Percentiles rank a stretch among this genome's conserved stretches.
Evolutionary conservation across 2,888 invertebrate genomes (phyloP).

Genomic region (Netelia melanura): DNA sequence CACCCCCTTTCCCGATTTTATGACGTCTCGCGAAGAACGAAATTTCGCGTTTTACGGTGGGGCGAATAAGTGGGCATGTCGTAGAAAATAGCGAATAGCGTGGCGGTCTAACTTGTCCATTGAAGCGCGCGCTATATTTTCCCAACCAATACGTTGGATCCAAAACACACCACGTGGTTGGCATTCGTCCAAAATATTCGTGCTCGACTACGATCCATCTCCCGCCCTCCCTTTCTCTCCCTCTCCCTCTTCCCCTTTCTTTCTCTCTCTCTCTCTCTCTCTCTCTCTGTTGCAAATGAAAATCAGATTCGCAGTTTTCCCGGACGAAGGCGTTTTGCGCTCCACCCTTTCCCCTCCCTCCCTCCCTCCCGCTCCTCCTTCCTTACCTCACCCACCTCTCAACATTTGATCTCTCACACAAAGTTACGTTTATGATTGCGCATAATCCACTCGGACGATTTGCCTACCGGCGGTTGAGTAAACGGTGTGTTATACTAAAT

Average conservation of each 20-base stretch:
- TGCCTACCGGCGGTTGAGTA: conserved; percentile 47
- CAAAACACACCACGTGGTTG: conserved; percentile 79
- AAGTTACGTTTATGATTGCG: conserved; percentile 63
- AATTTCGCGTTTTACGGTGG: background rate
- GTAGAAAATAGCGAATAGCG: conserved; percentile 6
- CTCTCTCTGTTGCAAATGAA: conserved; percentile 16
- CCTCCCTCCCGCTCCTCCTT: background rate
- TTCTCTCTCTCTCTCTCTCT: no score
- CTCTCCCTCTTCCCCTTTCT: no score
- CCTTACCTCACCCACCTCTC: background rate
- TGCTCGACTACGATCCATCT: conserved; percentile 23
- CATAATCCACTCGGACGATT: conserved; percentile 52
- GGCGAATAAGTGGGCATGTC: background rate
- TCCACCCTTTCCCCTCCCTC: conserved; percentile 15
- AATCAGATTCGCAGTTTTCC: conserved; percentile 62
- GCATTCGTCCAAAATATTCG: conserved; percentile 74
- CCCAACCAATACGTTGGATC: no score
- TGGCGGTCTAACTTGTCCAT: conserved; percentile 35
- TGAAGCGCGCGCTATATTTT: conserved; percentile 46
- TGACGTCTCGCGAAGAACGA: no score
- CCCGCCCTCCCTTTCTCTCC: no score
- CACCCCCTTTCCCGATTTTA: background rate
- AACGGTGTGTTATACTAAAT: conserved; percentile 39
- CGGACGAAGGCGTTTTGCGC: conserved; percentile 36
- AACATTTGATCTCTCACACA: conserved; percentile 32